phyloP scores from a whole-genome alignment of 2,888 invertebrate species.

The Aromia moschata region DNA sequence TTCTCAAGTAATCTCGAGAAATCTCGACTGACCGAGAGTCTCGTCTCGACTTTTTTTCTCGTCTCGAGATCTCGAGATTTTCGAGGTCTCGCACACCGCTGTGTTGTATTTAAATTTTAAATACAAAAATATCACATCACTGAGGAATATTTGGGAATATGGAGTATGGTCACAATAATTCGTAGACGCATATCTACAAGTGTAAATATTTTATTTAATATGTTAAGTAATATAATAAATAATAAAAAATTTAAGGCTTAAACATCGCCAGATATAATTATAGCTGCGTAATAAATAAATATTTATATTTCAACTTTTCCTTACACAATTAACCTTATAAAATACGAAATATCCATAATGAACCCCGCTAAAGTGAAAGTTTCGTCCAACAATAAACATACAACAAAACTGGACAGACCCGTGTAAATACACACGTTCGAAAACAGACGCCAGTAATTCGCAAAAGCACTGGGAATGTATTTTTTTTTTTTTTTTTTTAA shows the following conservation, averaged over 20 bases:
- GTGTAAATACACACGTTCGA: constrained; percentile 18
- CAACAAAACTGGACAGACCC: constrained; percentile 17
- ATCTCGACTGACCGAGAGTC: too few species aligned
- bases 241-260: constrained; percentile 32
- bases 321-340: constrained; percentile 37
- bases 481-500: too few species aligned
- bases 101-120: too few species aligned
- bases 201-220: constrained; percentile 43
- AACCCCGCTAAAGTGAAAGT: constrained; percentile 35
- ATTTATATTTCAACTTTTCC: constrained; percentile 26
- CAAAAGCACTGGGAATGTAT: constrained; percentile 52
- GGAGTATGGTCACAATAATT: too few species aligned
- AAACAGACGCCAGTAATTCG: constrained; percentile 36
- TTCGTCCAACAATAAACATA: constrained; percentile 38
- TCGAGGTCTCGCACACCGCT: too few species aligned
- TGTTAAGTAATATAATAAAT: constrained; percentile 40
- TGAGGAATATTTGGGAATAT: too few species aligned
- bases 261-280: constrained; percentile 26
- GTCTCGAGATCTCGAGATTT: too few species aligned
- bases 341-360: constrained; percentile 34
- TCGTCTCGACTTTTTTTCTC: too few species aligned
- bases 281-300: constrained; percentile 31
- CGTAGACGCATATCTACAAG: too few species aligned
- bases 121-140: too few species aligned
- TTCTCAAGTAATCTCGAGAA: too few species aligned